These are phyloP conservation scores for Picus viridis DNA, from an alignment of 2,797 vertebrate species.

Conservation along the genomic window DNA sequence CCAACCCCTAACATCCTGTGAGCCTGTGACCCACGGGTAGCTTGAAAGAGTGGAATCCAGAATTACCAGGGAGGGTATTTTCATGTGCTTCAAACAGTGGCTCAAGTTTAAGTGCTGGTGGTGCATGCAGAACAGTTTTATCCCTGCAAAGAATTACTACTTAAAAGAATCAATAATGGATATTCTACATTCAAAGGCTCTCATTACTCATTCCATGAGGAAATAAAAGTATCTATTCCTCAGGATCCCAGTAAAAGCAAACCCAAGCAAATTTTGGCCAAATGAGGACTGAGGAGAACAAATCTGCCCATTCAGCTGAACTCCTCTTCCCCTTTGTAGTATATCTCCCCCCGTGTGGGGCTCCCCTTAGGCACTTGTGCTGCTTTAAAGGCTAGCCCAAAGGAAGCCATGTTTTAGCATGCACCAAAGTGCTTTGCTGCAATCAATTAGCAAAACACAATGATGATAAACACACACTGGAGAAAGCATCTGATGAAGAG, in stretches of 20 bases:
- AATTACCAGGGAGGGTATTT: neutral
- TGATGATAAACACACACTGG: neutral
- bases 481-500: too few species aligned
- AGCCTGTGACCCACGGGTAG: neutral
- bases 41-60: neutral
- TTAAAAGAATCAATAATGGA: neutral
- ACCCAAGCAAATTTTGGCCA: neutral
- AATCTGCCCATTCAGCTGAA: neutral
- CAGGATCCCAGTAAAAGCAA: constrained; percentile 19
- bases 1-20: too few species aligned
- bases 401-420: neutral
- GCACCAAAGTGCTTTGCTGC: neutral
- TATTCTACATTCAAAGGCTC: constrained; percentile 17
- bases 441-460: neutral
- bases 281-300: neutral
- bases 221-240: constrained; percentile 23
- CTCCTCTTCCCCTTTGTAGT: neutral
- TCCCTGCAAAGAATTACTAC: neutral
- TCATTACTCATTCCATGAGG: constrained; percentile 9
- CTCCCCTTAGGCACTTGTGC: neutral
- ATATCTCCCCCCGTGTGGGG: neutral
- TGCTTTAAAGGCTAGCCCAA: neutral
- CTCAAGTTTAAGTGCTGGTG: neutral
- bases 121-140: neutral
- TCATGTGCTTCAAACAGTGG: neutral